These are phyloP conservation scores for Anisognathus igniventris DNA, from an alignment of 2,797 vertebrate species.

Conservation along the genomic window DNA sequence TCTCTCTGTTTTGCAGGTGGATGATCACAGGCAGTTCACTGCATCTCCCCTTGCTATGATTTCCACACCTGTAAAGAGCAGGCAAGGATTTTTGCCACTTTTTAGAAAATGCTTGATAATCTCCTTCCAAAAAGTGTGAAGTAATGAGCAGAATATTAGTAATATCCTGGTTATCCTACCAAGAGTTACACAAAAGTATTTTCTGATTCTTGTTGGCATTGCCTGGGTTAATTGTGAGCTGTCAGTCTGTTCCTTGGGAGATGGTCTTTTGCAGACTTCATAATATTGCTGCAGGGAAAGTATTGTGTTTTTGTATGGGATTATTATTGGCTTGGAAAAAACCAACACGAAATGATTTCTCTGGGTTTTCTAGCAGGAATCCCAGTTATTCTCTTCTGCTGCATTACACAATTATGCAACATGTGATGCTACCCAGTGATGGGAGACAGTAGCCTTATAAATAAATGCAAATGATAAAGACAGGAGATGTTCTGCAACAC, in stretches of 20 bases:
- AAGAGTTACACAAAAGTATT: not conserved
- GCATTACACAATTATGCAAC: conserved; percentile 42
- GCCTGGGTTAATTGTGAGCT: conserved; percentile 1
- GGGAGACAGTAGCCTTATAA: not conserved
- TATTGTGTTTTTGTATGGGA: not conserved
- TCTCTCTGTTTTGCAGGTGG: not conserved
- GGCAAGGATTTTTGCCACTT: not conserved
- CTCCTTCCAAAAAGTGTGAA: not conserved
- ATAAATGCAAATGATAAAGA: conserved; percentile 26
- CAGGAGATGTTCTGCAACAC: not conserved
- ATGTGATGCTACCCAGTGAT: not conserved
- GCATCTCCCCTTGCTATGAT: not conserved
- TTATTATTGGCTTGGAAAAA: conserved; percentile 52
- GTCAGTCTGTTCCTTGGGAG: not conserved
- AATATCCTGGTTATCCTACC: not conserved
- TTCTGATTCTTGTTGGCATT: not conserved
- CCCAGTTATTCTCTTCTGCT: conserved; percentile 46
- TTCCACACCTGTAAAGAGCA: not conserved
- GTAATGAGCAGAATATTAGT: not conserved
- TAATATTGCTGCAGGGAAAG: not conserved
- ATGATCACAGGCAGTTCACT: not conserved
- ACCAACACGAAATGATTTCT: conserved; percentile 16
- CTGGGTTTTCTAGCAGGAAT: conserved; percentile 41
- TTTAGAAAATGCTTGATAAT: not conserved
- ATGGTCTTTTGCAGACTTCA: not conserved